Evolutionary conservation across 2,797 vertebrate species (phyloP), one percentile per base, ranked within the genome.

Genomic region (Amphiprion clarkii): DNA sequence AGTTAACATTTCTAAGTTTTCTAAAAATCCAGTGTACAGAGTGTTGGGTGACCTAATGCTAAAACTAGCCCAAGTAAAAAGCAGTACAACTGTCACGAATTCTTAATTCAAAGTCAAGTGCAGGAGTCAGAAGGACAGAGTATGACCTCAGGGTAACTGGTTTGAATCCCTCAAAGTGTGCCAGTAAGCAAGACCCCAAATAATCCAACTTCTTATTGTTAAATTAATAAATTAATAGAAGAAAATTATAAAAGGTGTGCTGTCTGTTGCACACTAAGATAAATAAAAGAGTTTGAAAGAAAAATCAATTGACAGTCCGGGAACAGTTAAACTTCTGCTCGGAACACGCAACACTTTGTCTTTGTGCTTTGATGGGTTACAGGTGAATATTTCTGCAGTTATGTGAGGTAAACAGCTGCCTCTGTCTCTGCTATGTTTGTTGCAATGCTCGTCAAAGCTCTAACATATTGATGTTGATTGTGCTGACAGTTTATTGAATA

Each of bases 401-500:
- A 16, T 74, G 77, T 79, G 66, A 5, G 69, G 74, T 39, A 56
- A 84, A 76, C 63, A 76, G 77, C 73, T 64, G 64, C 56, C 6
- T 78, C 71, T 44, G 53, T 63, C 60, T 76, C 55, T 5, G 49
- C 76, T 63, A 51, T 36, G 58, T 81, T 82, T 74, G 74, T 44
- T 64, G 63, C 66, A 53, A 71, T 70, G 68, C 61, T 88, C 39
- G 6, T 81, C 83, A 72, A 67, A 69, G 63, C 64, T 58, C 29
- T 1, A 83, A 83, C 79, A 76, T 66, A 76, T 54, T 39, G 67
- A 74, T 55, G 78, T 46, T 86, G 77, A 89, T 80, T 81, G 78
- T 56, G 71, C 71, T 75, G 86, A 81, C 83, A 87, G 72, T 59
- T 86, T 84, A 85, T 90, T 77, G 79, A 86, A 69, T 74, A 86